These are phyloP conservation scores for Zaprionus davidi DNA, from an alignment of 1,140 invertebrate species.

Conservation along the genomic window DNA sequence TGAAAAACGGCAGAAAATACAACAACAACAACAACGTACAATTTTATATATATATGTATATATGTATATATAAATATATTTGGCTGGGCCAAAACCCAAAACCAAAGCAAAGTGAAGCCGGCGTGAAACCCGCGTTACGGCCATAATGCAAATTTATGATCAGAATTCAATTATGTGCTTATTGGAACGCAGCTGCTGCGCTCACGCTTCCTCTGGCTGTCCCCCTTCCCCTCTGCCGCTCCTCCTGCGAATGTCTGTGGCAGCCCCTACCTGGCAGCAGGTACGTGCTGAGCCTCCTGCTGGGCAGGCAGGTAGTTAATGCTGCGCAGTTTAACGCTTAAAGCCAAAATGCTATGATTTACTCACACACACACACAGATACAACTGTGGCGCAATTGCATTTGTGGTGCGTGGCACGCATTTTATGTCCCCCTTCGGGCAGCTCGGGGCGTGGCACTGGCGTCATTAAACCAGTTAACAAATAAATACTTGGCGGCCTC, in stretches of 20 bases:
- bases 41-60: conserved; percentile 27
- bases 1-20: conserved; percentile 43
- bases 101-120: conserved; percentile 70
- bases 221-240: neutral
- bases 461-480: conserved; percentile 82
- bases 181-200: conserved; percentile 80
- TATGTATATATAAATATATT: conserved; percentile 2
- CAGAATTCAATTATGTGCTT: conserved; percentile 83
- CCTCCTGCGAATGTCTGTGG: neutral
- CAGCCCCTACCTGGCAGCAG: conserved; percentile 44
- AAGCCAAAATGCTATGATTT: conserved; percentile 81
- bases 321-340: conserved; percentile 76
- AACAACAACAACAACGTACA: conserved; percentile 26
- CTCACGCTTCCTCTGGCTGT: conserved; percentile 4
- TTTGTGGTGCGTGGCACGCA: conserved; percentile 72
- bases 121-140: conserved; percentile 61
- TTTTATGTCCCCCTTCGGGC: conserved; percentile 56
- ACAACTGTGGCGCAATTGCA: conserved; percentile 49
- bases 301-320: conserved; percentile 73
- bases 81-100: conserved; percentile 46
- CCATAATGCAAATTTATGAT: conserved; percentile 83
- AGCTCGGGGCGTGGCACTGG: conserved; percentile 43
- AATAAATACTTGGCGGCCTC: conserved; percentile 72
- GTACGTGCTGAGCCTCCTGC: conserved; percentile 14
- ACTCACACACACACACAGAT: conserved; percentile 33